Percentiles rank a stretch among this genome's conserved stretches.
Evolutionary conservation across 2,888 invertebrate genomes (phyloP).

Genomic region (Epicampocera succincta): DNA sequence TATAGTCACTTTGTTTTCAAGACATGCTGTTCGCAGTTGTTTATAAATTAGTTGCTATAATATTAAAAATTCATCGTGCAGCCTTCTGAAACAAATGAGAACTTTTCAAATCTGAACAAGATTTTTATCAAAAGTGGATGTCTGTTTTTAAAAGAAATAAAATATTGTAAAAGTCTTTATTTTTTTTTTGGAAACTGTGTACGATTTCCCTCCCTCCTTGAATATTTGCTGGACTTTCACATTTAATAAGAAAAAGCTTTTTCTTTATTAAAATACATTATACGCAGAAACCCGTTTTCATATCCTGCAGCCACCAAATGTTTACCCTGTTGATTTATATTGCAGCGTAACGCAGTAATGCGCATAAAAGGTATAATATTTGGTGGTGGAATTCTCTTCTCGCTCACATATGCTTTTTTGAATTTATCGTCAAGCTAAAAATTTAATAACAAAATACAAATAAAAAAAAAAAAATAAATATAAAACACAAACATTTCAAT

Average conservation of each 20-base stretch:
- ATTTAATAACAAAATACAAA: not conserved
- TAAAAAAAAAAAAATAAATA: not conserved
- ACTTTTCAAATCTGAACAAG: too few relatives aligned
- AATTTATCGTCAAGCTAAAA: conserved; percentile 29
- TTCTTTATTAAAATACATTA: conserved; percentile 71
- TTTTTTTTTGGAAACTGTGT: too few relatives aligned
- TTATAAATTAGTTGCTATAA: too few relatives aligned
- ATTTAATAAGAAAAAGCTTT: not conserved
- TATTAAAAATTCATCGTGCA: too few relatives aligned
- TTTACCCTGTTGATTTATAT: conserved; percentile 74
- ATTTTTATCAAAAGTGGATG: too few relatives aligned
- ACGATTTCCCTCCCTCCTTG: too few relatives aligned
- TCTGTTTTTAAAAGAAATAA: not conserved
- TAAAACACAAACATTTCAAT: not conserved
- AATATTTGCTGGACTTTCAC: not conserved
- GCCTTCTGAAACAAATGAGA: too few relatives aligned
- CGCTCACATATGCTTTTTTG: conserved; percentile 59
- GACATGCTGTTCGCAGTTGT: too few relatives aligned
- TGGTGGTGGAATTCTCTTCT: conserved; percentile 70
- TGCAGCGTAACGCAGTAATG: conserved; percentile 76
- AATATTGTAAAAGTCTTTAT: too few relatives aligned
- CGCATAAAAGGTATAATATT: conserved; percentile 73
- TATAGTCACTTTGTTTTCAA: too few relatives aligned
- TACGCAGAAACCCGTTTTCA: conserved; percentile 79
- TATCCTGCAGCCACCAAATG: conserved; percentile 77